Evolutionary conservation across 1,140 invertebrate genomes (phyloP), one percentile per base, ranked within the genome.

Genomic region (Gonatopus flavifemur): DNA sequence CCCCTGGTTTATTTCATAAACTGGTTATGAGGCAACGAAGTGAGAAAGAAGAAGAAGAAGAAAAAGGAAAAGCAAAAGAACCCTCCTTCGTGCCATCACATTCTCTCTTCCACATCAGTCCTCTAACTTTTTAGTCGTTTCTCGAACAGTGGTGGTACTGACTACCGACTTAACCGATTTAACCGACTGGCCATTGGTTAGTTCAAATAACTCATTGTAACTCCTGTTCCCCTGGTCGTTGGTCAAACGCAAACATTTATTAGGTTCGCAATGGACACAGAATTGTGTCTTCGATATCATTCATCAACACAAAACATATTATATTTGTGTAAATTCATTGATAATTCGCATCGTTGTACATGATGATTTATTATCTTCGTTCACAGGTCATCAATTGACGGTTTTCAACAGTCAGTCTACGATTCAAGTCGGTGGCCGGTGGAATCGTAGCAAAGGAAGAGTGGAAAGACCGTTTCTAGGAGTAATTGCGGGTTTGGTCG

Each of bases 361-460:
- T 33, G 15, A 33, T 15, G 5, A 33, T 33, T 13, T 9, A 13
- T 33, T 9, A 9, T 25, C 25, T 7, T 9, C 25, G 6, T 41
- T 40, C 60, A 4, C 72, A 94, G 93, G 92, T 45, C 85, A 88
- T 61, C 93, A 96, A 62, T 83, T 93, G 37, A 88, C 86, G 36
- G 89, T 94, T 16, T 97, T 97, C 79, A 96, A 97, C 78, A 88
- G 87, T 62, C 94, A 96, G 81, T 90, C 91, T 8, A 86, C 85
- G 16, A 88, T 97, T 40, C 88, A 92, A 64, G 84, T 96, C n/a
- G 95, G 95, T 13, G 93, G 94, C 5, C 88, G 88, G 57, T 87
- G 86, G 80, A 88, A 86, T 63, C 74, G 79, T 43, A 82, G 82
- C 22, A 81, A 82, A 52, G 79, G 81, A 47, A 81, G 83, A 41